Percentiles rank a stretch among this genome's conserved stretches.
These are phyloP conservation scores for Stenolophus ochropezus DNA, from an alignment of 2,888 invertebrate species.

Conservation along the genomic window DNA sequence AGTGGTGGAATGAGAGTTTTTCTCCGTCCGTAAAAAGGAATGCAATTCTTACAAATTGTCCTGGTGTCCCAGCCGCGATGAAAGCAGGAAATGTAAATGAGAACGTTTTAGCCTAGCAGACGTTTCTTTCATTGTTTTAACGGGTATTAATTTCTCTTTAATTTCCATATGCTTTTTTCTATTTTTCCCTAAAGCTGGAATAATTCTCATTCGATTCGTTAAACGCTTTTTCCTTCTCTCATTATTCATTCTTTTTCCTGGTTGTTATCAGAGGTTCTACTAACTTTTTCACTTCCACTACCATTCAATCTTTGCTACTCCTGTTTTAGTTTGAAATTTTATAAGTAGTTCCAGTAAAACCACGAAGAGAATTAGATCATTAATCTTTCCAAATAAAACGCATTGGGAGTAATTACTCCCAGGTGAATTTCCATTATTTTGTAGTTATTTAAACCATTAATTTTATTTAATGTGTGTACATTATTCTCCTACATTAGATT, in stretches of 20 bases:
- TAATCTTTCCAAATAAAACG: slow-evolving; percentile 15
- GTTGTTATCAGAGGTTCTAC: not conserved
- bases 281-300: not conserved
- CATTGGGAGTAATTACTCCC: slow-evolving; percentile 21
- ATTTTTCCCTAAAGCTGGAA: not conserved
- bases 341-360: slow-evolving; percentile 3
- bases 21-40: not conserved
- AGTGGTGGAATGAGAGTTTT: slow-evolving; percentile 8
- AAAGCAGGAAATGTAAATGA: slow-evolving; percentile 33
- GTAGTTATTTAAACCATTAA: slow-evolving; percentile 2
- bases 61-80: not conserved
- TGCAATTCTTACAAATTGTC: slow-evolving; percentile 34
- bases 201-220: slow-evolving; percentile 5
- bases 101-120: slow-evolving; percentile 7
- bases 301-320: not conserved
- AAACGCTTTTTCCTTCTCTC: slow-evolving; percentile 12
- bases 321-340: not conserved
- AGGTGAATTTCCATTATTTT: not conserved
- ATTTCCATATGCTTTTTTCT: slow-evolving; percentile 31
- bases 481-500: slow-evolving; percentile 1
- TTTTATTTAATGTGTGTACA: slow-evolving; percentile 13
- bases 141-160: slow-evolving; percentile 29
- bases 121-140: slow-evolving; percentile 38
- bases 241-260: slow-evolving; percentile 15
- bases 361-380: not conserved